Conservation (phyloP, 2,888 invertebrate species). For the Tachystola acroxantha region DNA sequence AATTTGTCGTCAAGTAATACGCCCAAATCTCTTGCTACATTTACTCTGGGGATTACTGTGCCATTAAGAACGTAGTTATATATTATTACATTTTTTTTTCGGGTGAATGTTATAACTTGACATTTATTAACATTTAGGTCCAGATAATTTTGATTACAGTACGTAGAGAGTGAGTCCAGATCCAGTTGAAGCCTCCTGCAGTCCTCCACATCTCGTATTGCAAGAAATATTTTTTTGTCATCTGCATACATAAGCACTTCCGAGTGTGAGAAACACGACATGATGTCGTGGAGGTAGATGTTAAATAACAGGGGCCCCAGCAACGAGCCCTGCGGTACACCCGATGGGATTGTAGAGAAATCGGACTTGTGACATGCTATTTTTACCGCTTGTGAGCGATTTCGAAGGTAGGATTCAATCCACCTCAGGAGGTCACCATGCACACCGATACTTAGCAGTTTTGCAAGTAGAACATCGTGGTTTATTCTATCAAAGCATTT, state of each 20-base stretch:
- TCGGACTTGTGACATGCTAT: not conserved
- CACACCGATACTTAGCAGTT: not conserved
- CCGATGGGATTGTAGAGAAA: not conserved
- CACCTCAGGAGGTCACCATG: not conserved
- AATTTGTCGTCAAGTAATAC: not conserved
- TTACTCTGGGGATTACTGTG: not conserved
- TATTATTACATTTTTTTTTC: not conserved
- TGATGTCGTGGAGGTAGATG: not conserved
- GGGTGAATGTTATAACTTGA: not conserved
- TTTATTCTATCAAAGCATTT: slow-evolving; percentile 2
- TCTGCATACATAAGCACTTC: not conserved
- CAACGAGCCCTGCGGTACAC: not conserved
- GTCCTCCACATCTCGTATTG: not conserved
- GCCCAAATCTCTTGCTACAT: not conserved
- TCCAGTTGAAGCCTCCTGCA: not conserved
- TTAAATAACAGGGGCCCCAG: not conserved
- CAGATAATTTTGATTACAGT: not conserved
- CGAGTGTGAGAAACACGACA: not conserved
- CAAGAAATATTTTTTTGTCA: not conserved
- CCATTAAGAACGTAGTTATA: not conserved
- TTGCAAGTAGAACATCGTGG: not conserved
- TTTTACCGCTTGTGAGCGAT: not conserved
- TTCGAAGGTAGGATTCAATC: not conserved
- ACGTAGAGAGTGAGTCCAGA: not conserved
- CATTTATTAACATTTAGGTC: not conserved